A percentile compares a stretch with the other conserved stretches of the same genome.
These are phyloP conservation scores for Mongoloraphidia duomilia DNA, from an alignment of 2,888 invertebrate genomes.

Conservation along the genomic window DNA sequence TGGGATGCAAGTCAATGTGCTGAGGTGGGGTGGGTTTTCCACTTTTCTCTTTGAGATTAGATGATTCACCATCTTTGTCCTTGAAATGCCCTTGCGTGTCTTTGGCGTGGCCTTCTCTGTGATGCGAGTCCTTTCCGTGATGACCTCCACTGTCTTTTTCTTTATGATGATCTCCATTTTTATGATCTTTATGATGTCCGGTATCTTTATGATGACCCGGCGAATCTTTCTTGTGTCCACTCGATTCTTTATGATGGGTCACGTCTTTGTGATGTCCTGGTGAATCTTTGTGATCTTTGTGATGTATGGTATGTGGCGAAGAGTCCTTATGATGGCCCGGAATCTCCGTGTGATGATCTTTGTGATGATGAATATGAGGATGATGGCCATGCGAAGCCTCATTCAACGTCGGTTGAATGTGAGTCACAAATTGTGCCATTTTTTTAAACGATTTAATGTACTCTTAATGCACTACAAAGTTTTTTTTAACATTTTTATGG, in stretches of 20 bases:
- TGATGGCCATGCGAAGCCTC: conserved; percentile 41
- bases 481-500: too few species aligned
- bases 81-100: conserved; percentile 9
- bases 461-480: too few species aligned
- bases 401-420: conserved; percentile 41
- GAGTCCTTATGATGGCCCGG: conserved; percentile 12
- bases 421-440: conserved; percentile 45
- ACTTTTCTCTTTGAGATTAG: conserved; percentile 1
- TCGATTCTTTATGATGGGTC: conserved; percentile 15
- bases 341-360: conserved; percentile 27
- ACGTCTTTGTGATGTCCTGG: conserved; percentile 20
- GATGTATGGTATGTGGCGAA: conserved; percentile 20
- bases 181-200: conserved; percentile 9
- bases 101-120: conserved; percentile 15
- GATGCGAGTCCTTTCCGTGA: conserved; percentile 11
- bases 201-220: conserved; percentile 17
- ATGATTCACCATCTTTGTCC: conserved; percentile 7
- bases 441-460: not conserved
- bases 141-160: not conserved
- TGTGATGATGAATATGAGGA: conserved; percentile 35
- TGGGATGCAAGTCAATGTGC: conserved; percentile 26
- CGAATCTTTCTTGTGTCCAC: conserved; percentile 20
- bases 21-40: conserved; percentile 25
- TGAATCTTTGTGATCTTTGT: conserved; percentile 10
- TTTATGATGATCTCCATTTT: too few species aligned